These are phyloP conservation scores for Acanthopagrus latus DNA, from an alignment of 2,797 vertebrate species.

Conservation along the genomic window DNA sequence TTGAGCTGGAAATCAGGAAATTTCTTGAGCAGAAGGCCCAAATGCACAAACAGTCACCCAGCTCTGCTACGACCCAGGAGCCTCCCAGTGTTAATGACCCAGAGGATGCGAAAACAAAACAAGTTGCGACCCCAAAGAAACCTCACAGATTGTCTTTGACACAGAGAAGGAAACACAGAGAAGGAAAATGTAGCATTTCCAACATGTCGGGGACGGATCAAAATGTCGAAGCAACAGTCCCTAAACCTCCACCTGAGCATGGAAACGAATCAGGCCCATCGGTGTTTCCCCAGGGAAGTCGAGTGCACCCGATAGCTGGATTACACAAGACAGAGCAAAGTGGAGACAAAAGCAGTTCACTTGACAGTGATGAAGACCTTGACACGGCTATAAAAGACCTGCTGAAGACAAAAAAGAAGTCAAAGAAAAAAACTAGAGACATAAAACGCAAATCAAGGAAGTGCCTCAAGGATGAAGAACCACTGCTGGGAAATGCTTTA, in stretches of 20 bases:
- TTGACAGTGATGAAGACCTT: conserved; percentile 97
- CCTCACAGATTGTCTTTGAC: conserved; percentile 75
- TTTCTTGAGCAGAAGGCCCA: conserved; percentile 95
- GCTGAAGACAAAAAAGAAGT: conserved; percentile 92
- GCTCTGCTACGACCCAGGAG: conserved; percentile 33
- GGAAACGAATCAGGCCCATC: conserved; percentile 49
- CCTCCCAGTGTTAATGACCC: conserved; percentile 39
- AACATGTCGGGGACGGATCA: conserved; percentile 34
- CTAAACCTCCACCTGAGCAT: conserved; percentile 47
- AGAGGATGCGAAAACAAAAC: conserved; percentile 62
- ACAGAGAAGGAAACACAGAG: conserved; percentile 82
- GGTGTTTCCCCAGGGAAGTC: conserved; percentile 38
- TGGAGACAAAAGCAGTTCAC: conserved; percentile 95
- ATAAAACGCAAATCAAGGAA: conserved; percentile 85
- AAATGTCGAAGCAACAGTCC: conserved; percentile 44
- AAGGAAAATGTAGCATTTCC: conserved; percentile 46
- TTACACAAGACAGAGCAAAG: conserved; percentile 71
- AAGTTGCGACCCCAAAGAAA: conserved; percentile 70
- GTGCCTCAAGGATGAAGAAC: conserved; percentile 81
- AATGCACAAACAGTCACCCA: conserved; percentile 79
- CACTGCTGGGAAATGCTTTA: conserved; percentile 56
- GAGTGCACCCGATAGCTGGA: conserved; percentile 25
- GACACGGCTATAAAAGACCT: conserved; percentile 96
- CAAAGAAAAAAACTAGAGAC: conserved; percentile 89
- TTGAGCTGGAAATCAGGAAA: conserved; percentile 94